Base-by-base conservation (phyloP, 2,888 invertebrate species). In the Drosophila anceps region DNA sequence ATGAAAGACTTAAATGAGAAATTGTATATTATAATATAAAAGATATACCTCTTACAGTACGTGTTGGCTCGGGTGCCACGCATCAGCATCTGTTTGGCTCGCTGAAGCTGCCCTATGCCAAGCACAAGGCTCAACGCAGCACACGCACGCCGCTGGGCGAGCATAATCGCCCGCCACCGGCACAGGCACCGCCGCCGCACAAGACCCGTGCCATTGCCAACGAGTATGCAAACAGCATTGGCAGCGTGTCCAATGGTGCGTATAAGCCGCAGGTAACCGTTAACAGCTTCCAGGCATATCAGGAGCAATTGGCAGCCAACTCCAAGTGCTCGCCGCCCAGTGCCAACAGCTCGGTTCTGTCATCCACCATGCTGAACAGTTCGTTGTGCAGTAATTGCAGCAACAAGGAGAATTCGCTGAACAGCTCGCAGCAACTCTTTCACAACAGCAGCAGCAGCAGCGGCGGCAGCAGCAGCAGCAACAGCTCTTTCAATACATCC, bases 361-460 rank as follows among this genome's bases (percentile, higher is more conserved):
- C 84, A 33, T 88, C 90, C 27, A 90, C 82, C 12, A 60, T 86
- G 48, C 60, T 91, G 6, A 91, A 88, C 50, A 89, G 86, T 41
- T 86, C 91, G 76, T 24, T 79, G 43, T 74, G 74, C 65, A 79
- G 76, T 55, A 67, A 71, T 63, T 81, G 79, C 60, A 81, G 82
- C 76, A 91, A 91, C 68, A 93, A 92, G 65, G 92, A 93, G 58
- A 92, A 91, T 43, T 90, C 79, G 0, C 58, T 88, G 0, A 92
- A 90, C 50, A 82, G 79, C 4, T 91, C 92, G 4, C 72, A 86
- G 41, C 85, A 79, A 5, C 57, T 81, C 9, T 82, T 86, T n/a
- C 20, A 53, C 18, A 50, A 50, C 31, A 50, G 18, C 50, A 50
- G 31, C 68, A 84, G 84, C 39, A 91, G 91, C 55, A 74, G 73